phyloP scores from a whole-genome alignment of 2,113 vertebrate species.

The Dicerorhinus sumatrensis region DNA sequence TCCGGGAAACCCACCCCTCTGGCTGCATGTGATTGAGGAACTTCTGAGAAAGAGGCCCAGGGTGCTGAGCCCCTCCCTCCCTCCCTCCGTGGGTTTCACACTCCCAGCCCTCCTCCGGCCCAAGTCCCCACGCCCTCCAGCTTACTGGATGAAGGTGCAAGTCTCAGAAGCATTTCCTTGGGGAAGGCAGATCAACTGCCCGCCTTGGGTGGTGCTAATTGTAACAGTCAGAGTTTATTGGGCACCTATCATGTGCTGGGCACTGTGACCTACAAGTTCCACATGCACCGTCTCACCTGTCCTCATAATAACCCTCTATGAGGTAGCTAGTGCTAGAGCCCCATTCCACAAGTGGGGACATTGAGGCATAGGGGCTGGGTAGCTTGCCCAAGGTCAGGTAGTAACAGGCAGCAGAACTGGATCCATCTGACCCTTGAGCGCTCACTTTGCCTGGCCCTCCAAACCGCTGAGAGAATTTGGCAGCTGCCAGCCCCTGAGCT shows the following conservation, averaged over 20 bases:
- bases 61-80: not conserved
- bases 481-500: not conserved
- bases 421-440: not conserved
- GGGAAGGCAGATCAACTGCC: not conserved
- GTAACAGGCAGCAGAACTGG: not conserved
- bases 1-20: not conserved
- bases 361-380: not conserved
- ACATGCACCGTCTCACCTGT: not conserved
- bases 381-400: not conserved
- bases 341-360: slow-evolving; percentile 51
- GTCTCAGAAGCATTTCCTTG: slow-evolving; percentile 60
- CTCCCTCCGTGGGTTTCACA: not conserved
- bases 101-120: not conserved
- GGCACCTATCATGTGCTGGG: not conserved
- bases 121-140: not conserved
- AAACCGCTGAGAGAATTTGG: not conserved
- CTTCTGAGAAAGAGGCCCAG: not conserved
- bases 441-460: not conserved
- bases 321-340: slow-evolving; percentile 17
- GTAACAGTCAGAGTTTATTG: not conserved
- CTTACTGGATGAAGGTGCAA: slow-evolving; percentile 20
- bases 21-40: not conserved
- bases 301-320: slow-evolving; percentile 78
- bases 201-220: not conserved
- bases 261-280: slow-evolving; percentile 64